Evolutionary conservation across 2,888 invertebrate species (phyloP).

Genomic region (Mesoligia furuncula): DNA sequence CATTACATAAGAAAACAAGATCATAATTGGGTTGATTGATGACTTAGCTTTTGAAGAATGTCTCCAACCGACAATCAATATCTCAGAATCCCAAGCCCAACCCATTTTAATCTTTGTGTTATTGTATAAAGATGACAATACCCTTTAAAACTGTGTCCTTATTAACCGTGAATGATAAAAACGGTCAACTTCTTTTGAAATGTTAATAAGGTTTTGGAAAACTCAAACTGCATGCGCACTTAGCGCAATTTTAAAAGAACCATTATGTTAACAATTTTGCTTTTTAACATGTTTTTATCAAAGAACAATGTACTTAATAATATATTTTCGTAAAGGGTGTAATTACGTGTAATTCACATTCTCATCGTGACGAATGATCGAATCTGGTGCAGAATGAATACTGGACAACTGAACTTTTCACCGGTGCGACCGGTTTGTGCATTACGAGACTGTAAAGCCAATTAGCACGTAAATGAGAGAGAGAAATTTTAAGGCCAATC

Average conservation of each 20-base stretch:
- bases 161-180: background rate
- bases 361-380: conserved; percentile 64
- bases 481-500: conserved; percentile 50
- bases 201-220: conserved; percentile 29
- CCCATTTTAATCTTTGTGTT: conserved; percentile 26
- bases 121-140: conserved; percentile 17
- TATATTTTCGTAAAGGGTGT: conserved; percentile 50
- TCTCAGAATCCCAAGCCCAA: background rate
- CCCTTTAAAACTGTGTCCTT: background rate
- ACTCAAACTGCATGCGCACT: conserved; percentile 14
- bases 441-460: conserved; percentile 46
- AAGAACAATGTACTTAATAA: conserved; percentile 31
- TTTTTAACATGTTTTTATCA: conserved; percentile 10
- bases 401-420: conserved; percentile 61
- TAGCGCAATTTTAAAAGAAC: conserved; percentile 6
- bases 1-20: conserved; percentile 42
- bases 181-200: conserved; percentile 21
- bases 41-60: conserved; percentile 50
- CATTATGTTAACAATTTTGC: background rate
- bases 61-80: conserved; percentile 18
- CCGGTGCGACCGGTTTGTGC: conserved; percentile 54
- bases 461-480: conserved; percentile 50
- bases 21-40: conserved; percentile 51
- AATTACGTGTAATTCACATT: conserved; percentile 66
- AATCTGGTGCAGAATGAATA: conserved; percentile 62